These are phyloP conservation scores for Mixornis gularis DNA, from an alignment of 2,113 vertebrate genomes.

Conservation along the genomic window DNA sequence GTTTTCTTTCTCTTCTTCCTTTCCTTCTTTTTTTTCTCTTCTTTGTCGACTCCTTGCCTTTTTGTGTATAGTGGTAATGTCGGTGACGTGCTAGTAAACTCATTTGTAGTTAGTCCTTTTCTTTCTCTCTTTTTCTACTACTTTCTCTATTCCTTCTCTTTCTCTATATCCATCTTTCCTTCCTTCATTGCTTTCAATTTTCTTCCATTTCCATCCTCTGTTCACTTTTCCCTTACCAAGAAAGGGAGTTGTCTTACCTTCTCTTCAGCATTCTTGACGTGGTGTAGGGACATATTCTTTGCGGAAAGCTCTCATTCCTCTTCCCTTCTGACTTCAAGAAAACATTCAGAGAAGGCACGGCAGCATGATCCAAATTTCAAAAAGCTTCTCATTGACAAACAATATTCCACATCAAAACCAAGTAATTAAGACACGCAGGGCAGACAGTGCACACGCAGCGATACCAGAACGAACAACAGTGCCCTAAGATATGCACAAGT, in stretches of 20 bases:
- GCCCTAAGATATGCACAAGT: not conserved
- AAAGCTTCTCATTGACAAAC: not conserved
- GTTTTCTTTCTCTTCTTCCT: not conserved
- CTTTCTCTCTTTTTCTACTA: not conserved
- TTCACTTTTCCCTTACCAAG: not conserved
- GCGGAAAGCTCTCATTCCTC: not conserved
- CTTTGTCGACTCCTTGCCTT: not conserved
- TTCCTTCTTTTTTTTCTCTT: not conserved
- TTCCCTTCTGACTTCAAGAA: not conserved
- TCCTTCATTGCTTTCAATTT: not conserved
- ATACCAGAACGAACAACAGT: not conserved
- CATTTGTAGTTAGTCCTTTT: too few species aligned
- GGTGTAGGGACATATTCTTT: not conserved
- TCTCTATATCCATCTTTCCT: not conserved
- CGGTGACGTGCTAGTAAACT: not conserved
- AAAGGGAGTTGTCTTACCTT: accelerated
- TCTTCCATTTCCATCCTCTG: not conserved
- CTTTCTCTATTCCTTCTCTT: not conserved
- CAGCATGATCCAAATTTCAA: not conserved
- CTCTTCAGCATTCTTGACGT: not conserved
- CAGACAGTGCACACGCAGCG: too few species aligned
- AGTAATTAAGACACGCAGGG: accelerated
- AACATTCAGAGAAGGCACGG: accelerated
- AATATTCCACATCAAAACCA: not conserved
- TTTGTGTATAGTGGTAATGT: too few species aligned